Evolutionary conservation across 2,888 invertebrate genomes (phyloP).

Genomic region (Machimus atricapillus): DNA sequence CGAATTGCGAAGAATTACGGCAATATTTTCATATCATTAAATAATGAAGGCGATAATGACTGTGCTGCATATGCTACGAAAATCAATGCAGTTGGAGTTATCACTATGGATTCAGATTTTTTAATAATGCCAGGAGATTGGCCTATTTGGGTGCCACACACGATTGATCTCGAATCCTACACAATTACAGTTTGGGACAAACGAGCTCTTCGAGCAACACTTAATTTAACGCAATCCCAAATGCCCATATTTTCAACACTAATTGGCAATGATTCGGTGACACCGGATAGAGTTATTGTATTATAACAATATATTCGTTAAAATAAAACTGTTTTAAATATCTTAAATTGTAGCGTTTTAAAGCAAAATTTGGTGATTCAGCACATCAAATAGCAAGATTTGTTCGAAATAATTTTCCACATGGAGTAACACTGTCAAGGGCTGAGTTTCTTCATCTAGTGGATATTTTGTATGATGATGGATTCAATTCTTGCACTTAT

Average conservation of each 20-base stretch:
- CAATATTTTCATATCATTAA: slow-evolving; percentile 34
- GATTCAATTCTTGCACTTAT: neutral
- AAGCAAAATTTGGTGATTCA: neutral
- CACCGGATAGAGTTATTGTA: neutral
- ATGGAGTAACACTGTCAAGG: neutral
- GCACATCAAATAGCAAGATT: slow-evolving; percentile 1
- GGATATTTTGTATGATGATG: slow-evolving; percentile 22
- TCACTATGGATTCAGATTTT: slow-evolving; percentile 44
- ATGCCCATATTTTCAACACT: slow-evolving; percentile 46
- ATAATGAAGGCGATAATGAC: slow-evolving; percentile 44
- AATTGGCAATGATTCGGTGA: slow-evolving; percentile 39
- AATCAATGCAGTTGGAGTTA: slow-evolving; percentile 32
- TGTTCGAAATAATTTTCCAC: slow-evolving; percentile 24
- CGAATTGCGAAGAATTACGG: slow-evolving; percentile 39
- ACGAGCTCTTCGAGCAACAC: neutral
- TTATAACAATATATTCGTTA: too few species aligned
- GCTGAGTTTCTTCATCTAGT: neutral
- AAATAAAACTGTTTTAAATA: neutral
- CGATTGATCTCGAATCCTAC: slow-evolving; percentile 22
- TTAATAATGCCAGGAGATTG: slow-evolving; percentile 44
- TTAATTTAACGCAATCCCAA: slow-evolving; percentile 37
- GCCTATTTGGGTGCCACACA: slow-evolving; percentile 36
- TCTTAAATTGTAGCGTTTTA: neutral
- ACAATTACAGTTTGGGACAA: slow-evolving; percentile 38
- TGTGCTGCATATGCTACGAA: slow-evolving; percentile 41